Percentiles rank a stretch among this genome's conserved stretches.
These are phyloP conservation scores for Drosophila lowei DNA, from an alignment of 1,140 invertebrate species.

Conservation along the genomic window DNA sequence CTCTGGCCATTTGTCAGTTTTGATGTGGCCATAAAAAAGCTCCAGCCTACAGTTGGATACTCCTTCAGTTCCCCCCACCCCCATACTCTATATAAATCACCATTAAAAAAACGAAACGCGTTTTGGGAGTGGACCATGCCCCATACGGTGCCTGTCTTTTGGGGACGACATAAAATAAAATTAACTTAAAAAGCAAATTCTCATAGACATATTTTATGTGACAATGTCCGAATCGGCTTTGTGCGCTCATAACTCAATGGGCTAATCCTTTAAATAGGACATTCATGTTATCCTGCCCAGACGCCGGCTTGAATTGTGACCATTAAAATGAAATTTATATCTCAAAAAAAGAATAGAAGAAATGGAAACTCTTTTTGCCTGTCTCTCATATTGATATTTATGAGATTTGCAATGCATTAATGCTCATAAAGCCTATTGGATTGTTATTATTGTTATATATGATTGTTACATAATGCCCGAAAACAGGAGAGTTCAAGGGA, in stretches of 20 bases:
- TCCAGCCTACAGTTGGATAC: slow-evolving; percentile 1
- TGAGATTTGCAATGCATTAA: slow-evolving; percentile 74
- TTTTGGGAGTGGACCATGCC: slow-evolving; percentile 11
- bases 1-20: slow-evolving; percentile 69
- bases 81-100: slow-evolving; percentile 60
- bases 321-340: slow-evolving; percentile 82
- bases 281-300: slow-evolving; percentile 75
- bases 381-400: slow-evolving; percentile 79
- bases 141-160: background rate
- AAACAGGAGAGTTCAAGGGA: too few relatives aligned
- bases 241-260: slow-evolving; percentile 72
- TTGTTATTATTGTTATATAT: slow-evolving; percentile 54
- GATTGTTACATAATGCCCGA: background rate
- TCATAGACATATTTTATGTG: slow-evolving; percentile 69
- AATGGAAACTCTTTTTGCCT: slow-evolving; percentile 27
- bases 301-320: slow-evolving; percentile 50
- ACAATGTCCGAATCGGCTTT: slow-evolving; percentile 37
- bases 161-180: slow-evolving; percentile 69
- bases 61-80: slow-evolving; percentile 22
- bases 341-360: slow-evolving; percentile 19
- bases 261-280: slow-evolving; percentile 82
- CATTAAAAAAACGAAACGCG: slow-evolving; percentile 76
- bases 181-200: slow-evolving; percentile 82
- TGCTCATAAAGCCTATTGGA: slow-evolving; percentile 64
- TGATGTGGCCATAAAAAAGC: slow-evolving; percentile 78